These are phyloP conservation scores for Drosophila imparisetae DNA, from an alignment of 2,888 invertebrate species.

Conservation along the genomic window DNA sequence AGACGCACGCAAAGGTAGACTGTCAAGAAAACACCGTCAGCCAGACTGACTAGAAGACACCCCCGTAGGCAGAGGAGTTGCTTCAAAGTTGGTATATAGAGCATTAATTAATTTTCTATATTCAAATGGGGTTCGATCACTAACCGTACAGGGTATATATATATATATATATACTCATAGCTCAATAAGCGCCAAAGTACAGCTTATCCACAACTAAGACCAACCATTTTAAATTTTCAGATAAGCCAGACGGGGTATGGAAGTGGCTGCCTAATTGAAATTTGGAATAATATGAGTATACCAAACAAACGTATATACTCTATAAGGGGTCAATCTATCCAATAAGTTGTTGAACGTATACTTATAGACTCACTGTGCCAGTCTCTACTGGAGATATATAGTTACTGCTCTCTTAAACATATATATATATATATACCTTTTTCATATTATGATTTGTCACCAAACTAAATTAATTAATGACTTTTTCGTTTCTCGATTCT, in stretches of 20 bases:
- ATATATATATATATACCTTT: neutral
- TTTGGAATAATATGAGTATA: neutral
- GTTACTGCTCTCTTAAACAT: neutral
- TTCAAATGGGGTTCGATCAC: rapidly evolving
- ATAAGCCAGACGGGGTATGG: neutral
- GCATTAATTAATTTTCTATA: neutral
- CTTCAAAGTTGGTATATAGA: neutral
- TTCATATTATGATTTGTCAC: neutral
- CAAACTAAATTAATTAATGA: neutral
- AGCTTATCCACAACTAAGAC: neutral
- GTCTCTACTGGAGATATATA: neutral
- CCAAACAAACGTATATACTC: neutral
- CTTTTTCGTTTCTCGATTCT: neutral
- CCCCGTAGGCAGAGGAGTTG: neutral
- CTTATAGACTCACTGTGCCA: neutral
- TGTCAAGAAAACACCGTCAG: neutral
- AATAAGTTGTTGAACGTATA: neutral
- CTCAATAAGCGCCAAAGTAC: neutral
- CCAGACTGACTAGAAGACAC: slow-evolving; percentile 13
- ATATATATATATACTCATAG: neutral
- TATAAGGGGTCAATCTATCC: neutral
- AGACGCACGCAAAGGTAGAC: slow-evolving; percentile 52
- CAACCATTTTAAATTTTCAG: neutral
- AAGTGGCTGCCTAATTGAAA: neutral
- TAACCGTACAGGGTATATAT: neutral